These are phyloP conservation scores for Cosmopolites sordidus DNA, from an alignment of 2,888 invertebrate species.

Conservation along the genomic window DNA sequence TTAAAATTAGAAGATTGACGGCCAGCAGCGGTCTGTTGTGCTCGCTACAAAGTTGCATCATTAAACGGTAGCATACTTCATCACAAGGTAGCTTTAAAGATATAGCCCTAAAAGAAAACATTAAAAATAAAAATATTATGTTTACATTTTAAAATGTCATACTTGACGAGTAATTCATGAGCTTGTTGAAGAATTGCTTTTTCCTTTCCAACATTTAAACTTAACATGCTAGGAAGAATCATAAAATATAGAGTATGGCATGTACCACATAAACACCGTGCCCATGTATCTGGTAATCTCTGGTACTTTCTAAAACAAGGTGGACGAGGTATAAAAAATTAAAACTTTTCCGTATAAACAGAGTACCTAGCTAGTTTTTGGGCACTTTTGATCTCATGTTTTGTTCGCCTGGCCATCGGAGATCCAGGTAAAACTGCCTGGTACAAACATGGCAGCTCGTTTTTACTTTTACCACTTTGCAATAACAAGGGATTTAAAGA, in stretches of 20 bases:
- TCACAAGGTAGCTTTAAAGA: slow-evolving; percentile 82
- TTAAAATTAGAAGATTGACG: slow-evolving; percentile 82
- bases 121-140: too few species aligned
- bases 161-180: slow-evolving; percentile 77
- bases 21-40: slow-evolving; percentile 92
- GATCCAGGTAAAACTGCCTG: slow-evolving; percentile 64
- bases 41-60: slow-evolving; percentile 97
- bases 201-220: slow-evolving; percentile 66
- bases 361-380: slow-evolving; percentile 75
- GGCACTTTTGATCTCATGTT: slow-evolving; percentile 91
- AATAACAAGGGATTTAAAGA: slow-evolving; percentile 58
- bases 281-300: slow-evolving; percentile 78
- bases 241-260: slow-evolving; percentile 96
- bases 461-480: slow-evolving; percentile 39
- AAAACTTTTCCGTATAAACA: slow-evolving; percentile 34
- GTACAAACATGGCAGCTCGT: slow-evolving; percentile 43
- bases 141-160: neutral
- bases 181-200: slow-evolving; percentile 74
- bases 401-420: slow-evolving; percentile 89
- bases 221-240: slow-evolving; percentile 83
- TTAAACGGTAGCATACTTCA: slow-evolving; percentile 95
- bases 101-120: slow-evolving; percentile 56
- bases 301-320: slow-evolving; percentile 43
- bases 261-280: slow-evolving; percentile 80
- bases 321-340: too few species aligned